These are phyloP conservation scores for Lithophane semibrunnea DNA, from an alignment of 2,888 invertebrate species.

Conservation along the genomic window DNA sequence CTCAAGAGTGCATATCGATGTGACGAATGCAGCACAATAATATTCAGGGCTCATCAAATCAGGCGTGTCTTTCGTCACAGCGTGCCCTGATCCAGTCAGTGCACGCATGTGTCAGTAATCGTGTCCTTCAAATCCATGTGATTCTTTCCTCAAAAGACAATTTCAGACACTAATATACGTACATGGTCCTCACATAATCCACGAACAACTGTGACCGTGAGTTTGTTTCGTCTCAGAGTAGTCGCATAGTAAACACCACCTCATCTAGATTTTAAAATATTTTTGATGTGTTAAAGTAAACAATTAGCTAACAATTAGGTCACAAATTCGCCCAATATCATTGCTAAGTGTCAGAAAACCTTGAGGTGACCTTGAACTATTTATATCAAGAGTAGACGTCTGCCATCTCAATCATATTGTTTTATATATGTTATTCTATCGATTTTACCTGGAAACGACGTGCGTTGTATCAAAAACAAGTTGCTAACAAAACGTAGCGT, in stretches of 20 bases:
- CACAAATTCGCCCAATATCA: background rate
- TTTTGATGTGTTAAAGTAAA: background rate
- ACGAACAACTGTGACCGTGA: background rate
- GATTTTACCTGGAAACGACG: slow-evolving; percentile 33
- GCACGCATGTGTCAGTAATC: background rate
- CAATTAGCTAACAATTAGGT: background rate
- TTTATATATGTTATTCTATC: slow-evolving; percentile 39
- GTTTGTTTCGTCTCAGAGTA: background rate
- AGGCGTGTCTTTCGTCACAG: background rate
- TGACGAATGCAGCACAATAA: too few relatives aligned
- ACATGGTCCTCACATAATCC: background rate
- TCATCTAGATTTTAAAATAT: background rate
- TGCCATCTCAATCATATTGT: slow-evolving; percentile 22
- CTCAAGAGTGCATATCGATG: background rate
- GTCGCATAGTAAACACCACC: background rate
- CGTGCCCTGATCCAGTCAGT: too few relatives aligned
- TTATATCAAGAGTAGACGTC: slow-evolving; percentile 1
- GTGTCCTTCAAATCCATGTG: background rate
- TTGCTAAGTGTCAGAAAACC: background rate
- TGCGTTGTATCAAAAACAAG: slow-evolving; percentile 15
- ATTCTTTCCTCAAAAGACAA: background rate
- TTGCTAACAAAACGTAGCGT: background rate
- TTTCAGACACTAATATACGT: too few relatives aligned
- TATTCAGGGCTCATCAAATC: background rate
- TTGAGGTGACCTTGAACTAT: slow-evolving; percentile 28